Percentiles rank a stretch among this genome's conserved stretches.
phyloP scores from a whole-genome alignment of 2,113 vertebrate genomes.

The Lagopus muta region DNA sequence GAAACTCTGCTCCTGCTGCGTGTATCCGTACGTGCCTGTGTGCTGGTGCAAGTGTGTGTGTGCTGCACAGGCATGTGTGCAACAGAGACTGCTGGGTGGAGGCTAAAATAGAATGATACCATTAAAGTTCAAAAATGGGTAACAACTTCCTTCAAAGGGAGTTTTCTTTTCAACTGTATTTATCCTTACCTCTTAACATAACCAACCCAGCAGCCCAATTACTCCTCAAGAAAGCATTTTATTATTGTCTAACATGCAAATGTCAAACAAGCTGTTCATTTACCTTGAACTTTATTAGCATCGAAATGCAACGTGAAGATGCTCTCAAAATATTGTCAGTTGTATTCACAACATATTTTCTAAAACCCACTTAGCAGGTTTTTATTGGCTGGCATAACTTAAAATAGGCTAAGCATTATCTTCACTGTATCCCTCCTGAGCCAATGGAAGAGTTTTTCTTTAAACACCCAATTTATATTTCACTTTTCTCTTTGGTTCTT shows the following conservation, averaged over 20 bases:
- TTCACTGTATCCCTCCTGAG: neutral
- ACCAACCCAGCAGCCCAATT: slow-evolving; percentile 59
- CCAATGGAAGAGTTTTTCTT: neutral
- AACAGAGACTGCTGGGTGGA: fast-evolving
- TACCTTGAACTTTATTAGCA: slow-evolving; percentile 69
- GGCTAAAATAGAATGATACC: neutral
- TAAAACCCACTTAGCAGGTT: slow-evolving; percentile 41
- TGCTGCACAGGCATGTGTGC: fast-evolving
- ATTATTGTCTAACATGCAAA: slow-evolving; percentile 68
- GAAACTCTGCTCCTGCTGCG: fast-evolving
- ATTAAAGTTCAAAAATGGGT: neutral
- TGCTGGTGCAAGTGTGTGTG: fast-evolving
- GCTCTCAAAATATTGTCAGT: slow-evolving; percentile 57
- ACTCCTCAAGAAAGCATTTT: slow-evolving; percentile 63
- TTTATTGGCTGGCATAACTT: neutral
- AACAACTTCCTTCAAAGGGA: neutral
- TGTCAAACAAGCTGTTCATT: slow-evolving; percentile 62
- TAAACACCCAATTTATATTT: neutral
- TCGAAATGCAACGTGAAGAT: slow-evolving; percentile 47
- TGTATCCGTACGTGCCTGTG: fast-evolving
- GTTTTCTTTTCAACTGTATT: slow-evolving; percentile 33
- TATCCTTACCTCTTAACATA: slow-evolving; percentile 37
- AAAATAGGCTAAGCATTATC: neutral
- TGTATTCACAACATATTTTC: slow-evolving; percentile 49
- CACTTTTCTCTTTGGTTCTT: slow-evolving; percentile 4